Conservation (phyloP, 2,888 invertebrate genomes). For the Sarcophaga caerulescens region DNA sequence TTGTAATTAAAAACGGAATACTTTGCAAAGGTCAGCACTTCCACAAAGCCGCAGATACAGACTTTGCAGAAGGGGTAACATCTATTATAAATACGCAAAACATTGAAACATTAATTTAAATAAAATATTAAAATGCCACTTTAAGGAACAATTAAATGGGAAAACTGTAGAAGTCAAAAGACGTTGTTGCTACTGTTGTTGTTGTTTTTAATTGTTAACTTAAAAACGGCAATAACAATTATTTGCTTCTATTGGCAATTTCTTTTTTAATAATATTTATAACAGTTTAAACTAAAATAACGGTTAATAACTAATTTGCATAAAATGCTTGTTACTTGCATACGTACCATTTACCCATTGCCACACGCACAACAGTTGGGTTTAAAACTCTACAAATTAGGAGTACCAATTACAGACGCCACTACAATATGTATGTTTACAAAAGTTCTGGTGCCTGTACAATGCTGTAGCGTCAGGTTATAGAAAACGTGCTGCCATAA, state of each 20-base stretch:
- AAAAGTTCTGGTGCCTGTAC: no score
- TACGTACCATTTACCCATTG: background rate
- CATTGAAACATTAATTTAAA: constrained; percentile 17
- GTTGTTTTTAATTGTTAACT: no score
- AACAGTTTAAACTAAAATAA: constrained; percentile 38
- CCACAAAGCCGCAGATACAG: background rate
- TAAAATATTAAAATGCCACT: constrained; percentile 35
- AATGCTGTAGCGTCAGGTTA: constrained; percentile 13
- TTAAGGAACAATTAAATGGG: constrained; percentile 35
- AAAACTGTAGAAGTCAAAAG: background rate
- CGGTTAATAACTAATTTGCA: constrained; percentile 54
- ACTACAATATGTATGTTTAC: no score
- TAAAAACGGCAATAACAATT: background rate
- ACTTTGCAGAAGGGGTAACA: background rate
- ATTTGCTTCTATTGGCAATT: constrained; percentile 1
- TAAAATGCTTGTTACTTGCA: constrained; percentile 37
- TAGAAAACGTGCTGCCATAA: constrained; percentile 45
- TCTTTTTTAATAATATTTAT: constrained; percentile 11
- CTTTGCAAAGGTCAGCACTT: constrained; percentile 45
- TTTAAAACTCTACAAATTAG: background rate
- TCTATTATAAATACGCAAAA: background rate
- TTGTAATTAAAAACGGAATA: constrained; percentile 56
- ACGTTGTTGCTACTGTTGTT: no score
- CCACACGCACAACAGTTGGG: background rate
- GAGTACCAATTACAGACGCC: no score